Evolutionary conservation across 2,113 vertebrate genomes (phyloP), one percentile per base, ranked within the genome.

Genomic region (Cettia cetti): DNA sequence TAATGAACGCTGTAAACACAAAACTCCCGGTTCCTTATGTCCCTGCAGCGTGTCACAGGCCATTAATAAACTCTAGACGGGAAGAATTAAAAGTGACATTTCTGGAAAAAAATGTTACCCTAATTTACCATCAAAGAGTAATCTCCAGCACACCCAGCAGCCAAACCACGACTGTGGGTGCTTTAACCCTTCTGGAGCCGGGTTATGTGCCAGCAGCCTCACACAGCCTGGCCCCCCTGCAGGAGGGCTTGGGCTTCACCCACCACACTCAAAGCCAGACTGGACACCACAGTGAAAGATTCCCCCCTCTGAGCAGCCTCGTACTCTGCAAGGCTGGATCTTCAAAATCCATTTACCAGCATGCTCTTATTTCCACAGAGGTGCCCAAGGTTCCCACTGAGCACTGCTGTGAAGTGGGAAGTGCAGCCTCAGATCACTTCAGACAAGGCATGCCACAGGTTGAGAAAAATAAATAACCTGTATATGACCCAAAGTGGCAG

Each of bases 11-110:
- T 86, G 81, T 53, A 76, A 79, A 33, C 83, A 86, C 64, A 80
- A 95, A 92, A 42, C 91, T 74, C 45, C 80, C 27, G 26, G 82
- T 8, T 57, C 82, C 85, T 39, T 5, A 0, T 8, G 65, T 53
- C 82, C 74, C 72, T 15, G 0, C 89, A 89, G 94, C 61, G 4
- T 63, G 96, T 89, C 96, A 96, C 83, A 89, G 11, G 23, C 77
- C 86, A 92, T 96, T 97, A 93, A 96, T 63, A 85, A 92, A 75
- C 42, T 47, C 77, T 52, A 44, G 47, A 94, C 14, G 33, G 92
- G 42, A 89, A 56, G 86, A 94, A 96, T 94, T 77, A 80, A 31
- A 92, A 94, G 89, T 85, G 94, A 94, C 96, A 96, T 92, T 68
- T 92, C 91, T 89, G 80, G 81, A 68, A 72, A 76, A 94, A 94